A percentile compares a stretch with the other conserved stretches of the same genome.
Conservation (phyloP, 2,113 vertebrate genomes). For the Meles meles region DNA sequence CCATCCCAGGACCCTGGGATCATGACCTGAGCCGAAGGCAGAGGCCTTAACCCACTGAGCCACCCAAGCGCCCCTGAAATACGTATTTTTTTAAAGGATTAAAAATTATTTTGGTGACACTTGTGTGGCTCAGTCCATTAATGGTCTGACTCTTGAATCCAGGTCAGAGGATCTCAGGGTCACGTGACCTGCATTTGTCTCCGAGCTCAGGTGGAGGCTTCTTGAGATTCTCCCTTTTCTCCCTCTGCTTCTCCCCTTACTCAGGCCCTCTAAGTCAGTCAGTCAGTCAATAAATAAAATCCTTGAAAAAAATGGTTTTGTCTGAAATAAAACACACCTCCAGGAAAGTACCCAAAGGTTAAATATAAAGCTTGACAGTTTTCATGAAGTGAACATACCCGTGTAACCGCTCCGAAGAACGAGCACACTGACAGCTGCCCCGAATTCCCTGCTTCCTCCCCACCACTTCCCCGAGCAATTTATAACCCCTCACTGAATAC, state of each 20-base stretch:
- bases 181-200: neutral
- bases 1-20: no score
- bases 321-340: neutral
- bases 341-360: neutral
- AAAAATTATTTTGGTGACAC: neutral
- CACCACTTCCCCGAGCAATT: neutral
- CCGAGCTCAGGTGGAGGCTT: neutral
- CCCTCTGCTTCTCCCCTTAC: neutral
- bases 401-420: neutral
- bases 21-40: no score
- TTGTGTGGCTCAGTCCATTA: neutral
- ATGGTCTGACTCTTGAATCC: neutral
- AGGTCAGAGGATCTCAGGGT: neutral
- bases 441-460: neutral
- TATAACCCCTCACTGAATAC: neutral
- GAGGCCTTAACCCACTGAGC: neutral
- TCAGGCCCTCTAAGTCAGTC: neutral
- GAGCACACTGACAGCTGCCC: no score
- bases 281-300: no score
- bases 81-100: neutral
- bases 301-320: neutral
- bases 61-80: neutral
- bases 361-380: neutral
- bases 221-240: neutral
- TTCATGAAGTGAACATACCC: neutral